These are phyloP conservation scores for Paramisgurnus dabryanus DNA, from an alignment of 2,113 vertebrate genomes.

Conservation along the genomic window DNA sequence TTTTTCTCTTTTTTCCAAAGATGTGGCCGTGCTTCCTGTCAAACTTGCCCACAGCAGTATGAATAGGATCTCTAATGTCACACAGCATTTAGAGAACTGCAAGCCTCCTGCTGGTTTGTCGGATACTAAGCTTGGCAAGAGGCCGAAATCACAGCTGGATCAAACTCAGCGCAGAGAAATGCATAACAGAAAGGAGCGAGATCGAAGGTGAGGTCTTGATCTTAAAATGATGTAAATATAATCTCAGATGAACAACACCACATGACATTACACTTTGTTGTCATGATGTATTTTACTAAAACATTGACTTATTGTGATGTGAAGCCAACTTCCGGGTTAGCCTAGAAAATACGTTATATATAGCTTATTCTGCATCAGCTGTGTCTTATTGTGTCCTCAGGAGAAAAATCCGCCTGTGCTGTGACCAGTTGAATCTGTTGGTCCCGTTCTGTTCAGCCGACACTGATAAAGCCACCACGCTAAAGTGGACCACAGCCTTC, in stretches of 20 bases:
- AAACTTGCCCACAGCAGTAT: constrained; percentile 63
- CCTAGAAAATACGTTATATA: no score
- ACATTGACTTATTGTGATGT: no score
- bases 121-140: constrained; percentile 42
- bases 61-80: constrained; percentile 65
- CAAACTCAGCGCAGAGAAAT: constrained; percentile 78
- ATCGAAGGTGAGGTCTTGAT: constrained; percentile 80
- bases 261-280: no score
- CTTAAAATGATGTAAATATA: no score
- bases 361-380: no score
- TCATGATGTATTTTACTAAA: no score
- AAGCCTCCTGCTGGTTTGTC: neutral
- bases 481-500: constrained; percentile 88
- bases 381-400: constrained; percentile 61
- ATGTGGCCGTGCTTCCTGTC: constrained; percentile 62
- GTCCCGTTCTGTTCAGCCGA: constrained; percentile 85
- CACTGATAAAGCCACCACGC: constrained; percentile 90
- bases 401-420: constrained; percentile 86
- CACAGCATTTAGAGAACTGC: constrained; percentile 64
- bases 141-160: constrained; percentile 58
- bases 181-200: constrained; percentile 91
- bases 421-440: constrained; percentile 89
- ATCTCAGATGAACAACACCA: no score
- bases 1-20: constrained; percentile 56
- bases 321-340: no score